These are phyloP conservation scores for Neodiprion pinetum DNA, from an alignment of 1,140 invertebrate species.

Conservation along the genomic window DNA sequence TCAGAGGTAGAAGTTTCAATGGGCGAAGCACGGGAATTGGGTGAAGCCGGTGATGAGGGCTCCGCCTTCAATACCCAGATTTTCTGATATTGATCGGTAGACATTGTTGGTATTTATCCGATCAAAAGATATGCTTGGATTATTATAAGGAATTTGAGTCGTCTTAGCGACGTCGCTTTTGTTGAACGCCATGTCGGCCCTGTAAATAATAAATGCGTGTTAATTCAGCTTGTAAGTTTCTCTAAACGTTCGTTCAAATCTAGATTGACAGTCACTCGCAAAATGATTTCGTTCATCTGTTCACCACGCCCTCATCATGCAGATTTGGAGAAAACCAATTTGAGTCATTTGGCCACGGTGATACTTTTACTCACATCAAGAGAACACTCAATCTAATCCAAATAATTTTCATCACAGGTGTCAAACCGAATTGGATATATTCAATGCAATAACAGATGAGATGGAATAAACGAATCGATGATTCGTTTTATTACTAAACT, in stretches of 20 bases:
- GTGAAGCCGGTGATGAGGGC: slow-evolving; percentile 56
- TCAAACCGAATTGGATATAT: too few relatives aligned
- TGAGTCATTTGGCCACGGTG: too few relatives aligned
- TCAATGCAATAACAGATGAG: too few relatives aligned
- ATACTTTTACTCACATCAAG: too few relatives aligned
- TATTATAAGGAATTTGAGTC: slow-evolving; percentile 47
- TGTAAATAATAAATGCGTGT: slow-evolving; percentile 33
- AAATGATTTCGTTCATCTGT: background rate
- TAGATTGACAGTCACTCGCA: background rate
- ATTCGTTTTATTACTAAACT: too few relatives aligned
- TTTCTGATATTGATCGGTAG: slow-evolving; percentile 45
- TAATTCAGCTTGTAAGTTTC: slow-evolving; percentile 6
- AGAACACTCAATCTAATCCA: too few relatives aligned
- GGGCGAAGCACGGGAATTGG: background rate
- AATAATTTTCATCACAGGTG: too few relatives aligned
- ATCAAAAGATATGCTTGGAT: slow-evolving; percentile 41
- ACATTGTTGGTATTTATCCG: slow-evolving; percentile 41
- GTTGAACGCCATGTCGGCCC: slow-evolving; percentile 53
- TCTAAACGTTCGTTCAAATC: slow-evolving; percentile 11
- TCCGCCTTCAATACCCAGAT: slow-evolving; percentile 59
- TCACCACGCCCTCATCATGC: background rate
- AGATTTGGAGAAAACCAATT: too few relatives aligned
- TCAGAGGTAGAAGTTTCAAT: slow-evolving; percentile 36
- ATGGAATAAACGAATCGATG: too few relatives aligned
- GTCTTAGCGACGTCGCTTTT: slow-evolving; percentile 49